Evolutionary conservation across 2,113 vertebrate species (phyloP).

Genomic region (Gnathonemus echidnorhynchus): DNA sequence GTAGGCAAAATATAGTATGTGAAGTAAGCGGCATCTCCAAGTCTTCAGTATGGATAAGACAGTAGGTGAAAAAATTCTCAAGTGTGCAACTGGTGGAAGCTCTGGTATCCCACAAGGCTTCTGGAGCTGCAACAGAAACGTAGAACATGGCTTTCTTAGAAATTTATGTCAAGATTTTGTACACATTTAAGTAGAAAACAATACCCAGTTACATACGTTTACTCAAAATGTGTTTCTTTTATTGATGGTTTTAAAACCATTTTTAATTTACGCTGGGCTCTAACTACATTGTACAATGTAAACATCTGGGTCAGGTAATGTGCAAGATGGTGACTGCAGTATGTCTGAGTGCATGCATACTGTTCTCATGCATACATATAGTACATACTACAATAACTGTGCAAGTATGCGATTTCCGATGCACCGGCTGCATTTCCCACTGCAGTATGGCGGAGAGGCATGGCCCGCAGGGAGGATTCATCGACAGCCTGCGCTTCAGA

Average conservation of each 20-base stretch:
- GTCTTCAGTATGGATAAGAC: background rate
- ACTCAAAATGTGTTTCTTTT: background rate
- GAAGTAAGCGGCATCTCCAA: background rate
- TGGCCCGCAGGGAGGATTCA: conserved; percentile 27
- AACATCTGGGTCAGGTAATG: background rate
- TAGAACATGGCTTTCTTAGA: background rate
- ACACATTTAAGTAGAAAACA: background rate
- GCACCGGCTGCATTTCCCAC: conserved; percentile 20
- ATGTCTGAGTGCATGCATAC: background rate
- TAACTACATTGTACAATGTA: background rate
- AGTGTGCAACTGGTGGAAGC: background rate
- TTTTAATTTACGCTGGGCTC: background rate
- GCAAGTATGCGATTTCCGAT: background rate
- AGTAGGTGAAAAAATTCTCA: background rate
- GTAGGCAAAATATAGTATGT: background rate
- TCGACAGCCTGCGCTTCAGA: conserved; percentile 28
- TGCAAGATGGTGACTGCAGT: background rate
- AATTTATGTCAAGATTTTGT: background rate
- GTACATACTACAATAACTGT: background rate
- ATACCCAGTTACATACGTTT: background rate
- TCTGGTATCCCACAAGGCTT: background rate
- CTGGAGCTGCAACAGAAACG: background rate
- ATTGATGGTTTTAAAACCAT: background rate
- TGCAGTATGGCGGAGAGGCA: conserved; percentile 51
- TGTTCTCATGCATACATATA: background rate